Percentiles rank a stretch among this genome's conserved stretches.
These are phyloP conservation scores for Thripadectes ignobilis DNA, from an alignment of 2,797 vertebrate genomes.

Conservation along the genomic window DNA sequence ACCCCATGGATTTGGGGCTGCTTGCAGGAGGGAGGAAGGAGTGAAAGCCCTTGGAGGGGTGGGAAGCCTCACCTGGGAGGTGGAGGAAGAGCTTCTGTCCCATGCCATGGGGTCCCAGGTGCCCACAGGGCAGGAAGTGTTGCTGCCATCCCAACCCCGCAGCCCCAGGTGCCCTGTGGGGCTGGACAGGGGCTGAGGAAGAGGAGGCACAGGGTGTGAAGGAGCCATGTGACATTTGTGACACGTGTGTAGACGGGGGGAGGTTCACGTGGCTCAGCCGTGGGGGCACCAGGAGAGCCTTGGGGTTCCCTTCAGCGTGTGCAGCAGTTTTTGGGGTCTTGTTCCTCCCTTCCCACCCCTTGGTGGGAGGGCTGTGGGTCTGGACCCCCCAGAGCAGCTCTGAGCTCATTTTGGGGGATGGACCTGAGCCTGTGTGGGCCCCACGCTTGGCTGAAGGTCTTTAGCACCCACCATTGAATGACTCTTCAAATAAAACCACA, in stretches of 20 bases:
- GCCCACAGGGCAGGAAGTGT: neutral
- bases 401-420: fast-evolving
- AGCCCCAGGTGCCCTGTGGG: neutral
- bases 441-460: neutral
- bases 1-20: no score
- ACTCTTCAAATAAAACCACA: neutral
- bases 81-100: neutral
- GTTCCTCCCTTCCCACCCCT: neutral
- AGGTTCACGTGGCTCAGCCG: neutral
- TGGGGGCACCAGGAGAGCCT: neutral
- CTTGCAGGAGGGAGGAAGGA: neutral
- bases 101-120: neutral
- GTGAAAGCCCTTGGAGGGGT: neutral
- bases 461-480: fast-evolving
- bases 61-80: neutral
- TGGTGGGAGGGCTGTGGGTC: neutral
- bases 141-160: neutral
- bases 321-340: neutral
- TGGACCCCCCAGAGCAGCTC: neutral
- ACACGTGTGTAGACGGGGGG: fast-evolving
- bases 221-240: fast-evolving
- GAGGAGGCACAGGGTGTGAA: neutral
- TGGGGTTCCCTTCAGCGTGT: neutral
- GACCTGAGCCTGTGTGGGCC: fast-evolving
- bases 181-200: neutral